Evolutionary conservation across 2,888 invertebrate genomes (phyloP).

Genomic region (Coleophora flavipennella): DNA sequence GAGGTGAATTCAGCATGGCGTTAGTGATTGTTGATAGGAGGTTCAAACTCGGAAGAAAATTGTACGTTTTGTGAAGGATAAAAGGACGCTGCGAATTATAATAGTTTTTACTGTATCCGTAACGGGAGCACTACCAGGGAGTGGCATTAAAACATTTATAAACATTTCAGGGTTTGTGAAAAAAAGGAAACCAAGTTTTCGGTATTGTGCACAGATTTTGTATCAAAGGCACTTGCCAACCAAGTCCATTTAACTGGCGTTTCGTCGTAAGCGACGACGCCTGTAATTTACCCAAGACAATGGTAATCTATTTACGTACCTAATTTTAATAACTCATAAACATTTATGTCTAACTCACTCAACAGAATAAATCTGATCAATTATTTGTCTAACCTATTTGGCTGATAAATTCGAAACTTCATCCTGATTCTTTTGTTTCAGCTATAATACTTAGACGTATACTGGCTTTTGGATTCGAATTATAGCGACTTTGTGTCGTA

Average conservation of each 20-base stretch:
- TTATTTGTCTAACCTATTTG: conserved; percentile 44
- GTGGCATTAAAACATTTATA: conserved; percentile 20
- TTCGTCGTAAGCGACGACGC: conserved; percentile 33
- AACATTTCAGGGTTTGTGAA: conserved; percentile 22
- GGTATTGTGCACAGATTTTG: conserved; percentile 8
- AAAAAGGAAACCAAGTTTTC: conserved; percentile 19
- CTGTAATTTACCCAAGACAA: conserved; percentile 23
- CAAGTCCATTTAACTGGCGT: conserved; percentile 33
- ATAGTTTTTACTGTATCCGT: conserved; percentile 39
- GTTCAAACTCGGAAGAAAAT: too few relatives aligned
- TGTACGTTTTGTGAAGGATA: too few relatives aligned
- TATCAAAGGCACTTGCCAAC: conserved; percentile 28
- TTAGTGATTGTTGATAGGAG: too few relatives aligned
- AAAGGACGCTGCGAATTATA: conserved; percentile 31
- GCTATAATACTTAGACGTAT: conserved; percentile 26
- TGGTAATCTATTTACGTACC: conserved; percentile 33
- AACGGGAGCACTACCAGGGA: conserved; percentile 23
- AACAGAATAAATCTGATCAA: too few relatives aligned
- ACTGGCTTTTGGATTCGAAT: conserved; percentile 26
- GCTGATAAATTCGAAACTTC: conserved; percentile 48
- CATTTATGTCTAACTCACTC: too few relatives aligned
- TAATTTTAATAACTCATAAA: conserved; percentile 38
- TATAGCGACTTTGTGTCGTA: conserved; percentile 22
- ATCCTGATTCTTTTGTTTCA: conserved; percentile 68
- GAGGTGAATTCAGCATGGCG: conserved; percentile 47